Percentiles rank a stretch among this genome's conserved stretches.
Evolutionary conservation across 2,797 vertebrate species (phyloP).

Genomic region (Halcyon badia): DNA sequence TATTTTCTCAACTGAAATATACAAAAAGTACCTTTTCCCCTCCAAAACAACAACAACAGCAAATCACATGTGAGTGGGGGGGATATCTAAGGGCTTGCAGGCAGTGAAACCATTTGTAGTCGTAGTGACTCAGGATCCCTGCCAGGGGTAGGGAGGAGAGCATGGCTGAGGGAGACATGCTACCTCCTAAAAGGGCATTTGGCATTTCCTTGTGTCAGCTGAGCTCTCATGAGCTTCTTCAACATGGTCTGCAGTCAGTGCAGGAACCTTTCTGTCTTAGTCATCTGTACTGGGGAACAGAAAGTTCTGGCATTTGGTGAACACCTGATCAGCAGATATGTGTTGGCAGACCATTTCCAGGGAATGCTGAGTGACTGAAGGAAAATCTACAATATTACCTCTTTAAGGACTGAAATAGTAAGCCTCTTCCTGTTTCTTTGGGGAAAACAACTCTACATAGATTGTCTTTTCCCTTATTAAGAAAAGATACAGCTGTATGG

Average conservation of each 20-base stretch:
- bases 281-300: background rate
- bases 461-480: background rate
- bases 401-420: background rate
- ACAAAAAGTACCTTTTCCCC: background rate
- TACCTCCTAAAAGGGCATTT: background rate
- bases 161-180: fast-evolving
- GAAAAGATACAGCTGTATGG: background rate
- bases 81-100: background rate
- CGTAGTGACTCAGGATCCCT: background rate
- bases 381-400: background rate
- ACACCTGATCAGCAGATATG: background rate
- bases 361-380: background rate
- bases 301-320: background rate
- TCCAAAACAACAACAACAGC: background rate
- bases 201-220: background rate
- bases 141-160: fast-evolving
- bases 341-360: background rate
- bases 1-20: slow-evolving; percentile 49
- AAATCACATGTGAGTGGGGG: background rate
- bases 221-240: background rate
- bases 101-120: background rate
- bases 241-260: background rate
- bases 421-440: background rate
- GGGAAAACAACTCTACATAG: background rate
- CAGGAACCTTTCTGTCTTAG: background rate